Base-by-base conservation (phyloP, 1,140 invertebrate species). In the Achroia grisella region DNA sequence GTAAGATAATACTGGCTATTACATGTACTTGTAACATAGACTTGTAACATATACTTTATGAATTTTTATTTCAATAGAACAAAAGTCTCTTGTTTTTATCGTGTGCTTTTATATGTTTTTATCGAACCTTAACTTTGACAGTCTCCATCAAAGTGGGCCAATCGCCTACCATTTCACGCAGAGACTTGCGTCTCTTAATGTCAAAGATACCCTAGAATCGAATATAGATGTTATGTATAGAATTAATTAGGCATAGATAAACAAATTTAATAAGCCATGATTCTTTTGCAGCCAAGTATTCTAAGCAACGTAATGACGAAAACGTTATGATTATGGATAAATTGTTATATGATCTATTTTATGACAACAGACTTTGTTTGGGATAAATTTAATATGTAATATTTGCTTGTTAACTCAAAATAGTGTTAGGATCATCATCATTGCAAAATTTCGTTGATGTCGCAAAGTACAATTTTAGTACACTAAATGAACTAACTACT, bases 101-200 rank as follows among this genome's bases (percentile, higher is more conserved):
- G 15, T 31, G 23, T 69, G 70, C 46, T 65, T 79, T 79, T 75
- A 76, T 62, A 52, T 56, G 57, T 71, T 78, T 79, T 82, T 70
- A 86, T 78, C 89, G 88, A 89, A 90, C 89, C 89, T 90, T 89
- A 76, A 84, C 76, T 86, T 87, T 88, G 62, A 86, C 86, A 81
- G 86, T 72, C 71, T 88, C 86, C 73, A 87, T 79, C 81, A 90
- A 87, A 62, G 60, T 86, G 62, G 89, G 89, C 89, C 89, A 90
- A 87, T 90, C 89, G 59, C 82, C 84, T 78, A 90, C 89, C 76
- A 90, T 70, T 83, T 91, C 89, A 56, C 85, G 78, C 48, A 90
- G 84, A 76, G 89, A 89, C 83, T 88, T 86, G 54, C 88, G 88
- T 86, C 90, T 88, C 79, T 87, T 86, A 79, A 89, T 90, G 71